Percentiles rank a stretch among this genome's conserved stretches.
These are phyloP conservation scores for Leptestheria dahalacensis DNA, from an alignment of 1,140 invertebrate genomes.

Conservation along the genomic window DNA sequence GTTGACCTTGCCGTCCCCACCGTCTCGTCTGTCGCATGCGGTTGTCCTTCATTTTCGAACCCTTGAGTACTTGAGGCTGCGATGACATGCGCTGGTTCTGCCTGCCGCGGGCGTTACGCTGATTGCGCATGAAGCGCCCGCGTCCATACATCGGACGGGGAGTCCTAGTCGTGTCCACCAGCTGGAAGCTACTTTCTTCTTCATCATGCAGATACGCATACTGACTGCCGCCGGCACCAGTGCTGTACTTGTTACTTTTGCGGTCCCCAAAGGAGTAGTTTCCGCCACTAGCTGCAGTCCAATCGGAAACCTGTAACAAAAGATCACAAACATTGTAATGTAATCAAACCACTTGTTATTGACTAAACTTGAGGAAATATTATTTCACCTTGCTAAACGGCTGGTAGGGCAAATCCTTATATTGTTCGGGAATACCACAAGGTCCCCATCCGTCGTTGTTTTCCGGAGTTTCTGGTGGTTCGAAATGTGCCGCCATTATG, in stretches of 20 bases:
- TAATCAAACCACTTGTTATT: too few relatives aligned
- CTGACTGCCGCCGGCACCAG: slow-evolving; percentile 74
- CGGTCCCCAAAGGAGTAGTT: slow-evolving; percentile 65
- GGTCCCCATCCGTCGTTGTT: slow-evolving; percentile 91
- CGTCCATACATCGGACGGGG: slow-evolving; percentile 83
- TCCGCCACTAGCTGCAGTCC: slow-evolving; percentile 61
- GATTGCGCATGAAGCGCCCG: slow-evolving; percentile 63
- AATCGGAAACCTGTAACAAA: slow-evolving; percentile 80
- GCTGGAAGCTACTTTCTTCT: slow-evolving; percentile 94
- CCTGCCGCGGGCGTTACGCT: slow-evolving; percentile 62
- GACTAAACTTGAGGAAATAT: slow-evolving; percentile 8
- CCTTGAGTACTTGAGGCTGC: slow-evolving; percentile 40
- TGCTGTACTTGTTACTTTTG: slow-evolving; percentile 61
- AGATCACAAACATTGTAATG: background rate
- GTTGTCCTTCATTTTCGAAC: slow-evolving; percentile 5
- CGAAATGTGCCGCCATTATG: slow-evolving; percentile 33
- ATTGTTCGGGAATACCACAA: slow-evolving; percentile 80
- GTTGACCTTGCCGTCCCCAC: slow-evolving; percentile 5
- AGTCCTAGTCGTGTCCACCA: slow-evolving; percentile 84
- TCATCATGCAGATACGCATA: slow-evolving; percentile 97
- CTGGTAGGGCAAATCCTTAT: slow-evolving; percentile 96
- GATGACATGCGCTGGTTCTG: slow-evolving; percentile 35
- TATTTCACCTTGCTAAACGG: slow-evolving; percentile 95
- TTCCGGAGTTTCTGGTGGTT: slow-evolving; percentile 62
- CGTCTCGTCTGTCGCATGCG: background rate